Evolutionary conservation across 2,113 vertebrate genomes (phyloP).

Genomic region (pig (Sus scrofa)): T2T-Sscrofa CM000813.6:124520501-124521000

Average conservation of each 20-base stretch:
- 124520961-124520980: not conserved
- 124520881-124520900: too few relatives aligned
- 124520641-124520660: not conserved
- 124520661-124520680: not conserved
- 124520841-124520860: too few relatives aligned
- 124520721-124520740: not conserved
- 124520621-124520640: not conserved
- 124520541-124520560: not conserved
- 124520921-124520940: too few relatives aligned
- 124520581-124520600: not conserved
- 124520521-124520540: not conserved
- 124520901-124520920: too few relatives aligned
- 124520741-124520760: too few relatives aligned
- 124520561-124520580: not conserved
- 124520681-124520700: not conserved
- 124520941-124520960: too few relatives aligned
- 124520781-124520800: too few relatives aligned
- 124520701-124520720: not conserved
- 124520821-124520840: too few relatives aligned
- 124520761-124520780: too few relatives aligned
- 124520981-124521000: not conserved
- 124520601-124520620: not conserved
- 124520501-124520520: not conserved
- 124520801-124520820: too few relatives aligned
- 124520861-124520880: too few relatives aligned